phyloP scores from a whole-genome alignment of 2,113 vertebrate species.

The Dolichallabes microphthalmus region DNA sequence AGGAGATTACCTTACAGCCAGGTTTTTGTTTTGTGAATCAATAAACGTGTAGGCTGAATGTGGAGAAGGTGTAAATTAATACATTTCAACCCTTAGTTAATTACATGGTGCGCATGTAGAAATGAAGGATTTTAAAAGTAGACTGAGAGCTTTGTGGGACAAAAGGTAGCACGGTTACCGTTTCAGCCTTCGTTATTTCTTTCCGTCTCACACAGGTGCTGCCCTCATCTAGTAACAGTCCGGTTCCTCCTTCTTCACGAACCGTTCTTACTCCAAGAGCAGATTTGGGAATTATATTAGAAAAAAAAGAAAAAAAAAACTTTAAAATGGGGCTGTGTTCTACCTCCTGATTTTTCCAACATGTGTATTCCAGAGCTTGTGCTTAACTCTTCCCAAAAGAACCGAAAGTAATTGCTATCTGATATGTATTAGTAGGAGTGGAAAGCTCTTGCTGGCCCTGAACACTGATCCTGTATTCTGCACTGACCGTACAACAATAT shows the following conservation, averaged over 20 bases:
- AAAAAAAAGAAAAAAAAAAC: background rate
- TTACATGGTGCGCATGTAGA: background rate
- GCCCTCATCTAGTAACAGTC: constrained; percentile 31
- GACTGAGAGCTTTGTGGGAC: background rate
- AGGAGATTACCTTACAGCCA: constrained; percentile 55
- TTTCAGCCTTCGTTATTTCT: background rate
- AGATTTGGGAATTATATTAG: constrained; percentile 50
- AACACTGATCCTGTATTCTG: constrained; percentile 55
- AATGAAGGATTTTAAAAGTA: constrained; percentile 2
- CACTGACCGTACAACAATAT: constrained; percentile 58
- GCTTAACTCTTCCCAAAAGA: constrained; percentile 30
- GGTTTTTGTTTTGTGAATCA: constrained; percentile 53
- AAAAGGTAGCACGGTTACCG: background rate
- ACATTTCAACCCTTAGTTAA: constrained; percentile 35
- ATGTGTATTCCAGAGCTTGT: constrained; percentile 28
- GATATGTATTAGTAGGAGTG: constrained; percentile 38
- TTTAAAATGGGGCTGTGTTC: constrained; percentile 29
- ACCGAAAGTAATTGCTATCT: constrained; percentile 32
- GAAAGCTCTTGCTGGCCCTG: constrained; percentile 34
- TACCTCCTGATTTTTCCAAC: constrained; percentile 30
- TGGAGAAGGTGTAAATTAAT: constrained; percentile 30
- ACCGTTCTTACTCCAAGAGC: constrained; percentile 32
- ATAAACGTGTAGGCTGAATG: constrained; percentile 34
- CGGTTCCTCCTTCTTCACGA: constrained; percentile 5
- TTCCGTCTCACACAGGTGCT: constrained; percentile 20